phyloP scores from a whole-genome alignment of 2,888 invertebrate species.

The Stratiomys singularior region DNA sequence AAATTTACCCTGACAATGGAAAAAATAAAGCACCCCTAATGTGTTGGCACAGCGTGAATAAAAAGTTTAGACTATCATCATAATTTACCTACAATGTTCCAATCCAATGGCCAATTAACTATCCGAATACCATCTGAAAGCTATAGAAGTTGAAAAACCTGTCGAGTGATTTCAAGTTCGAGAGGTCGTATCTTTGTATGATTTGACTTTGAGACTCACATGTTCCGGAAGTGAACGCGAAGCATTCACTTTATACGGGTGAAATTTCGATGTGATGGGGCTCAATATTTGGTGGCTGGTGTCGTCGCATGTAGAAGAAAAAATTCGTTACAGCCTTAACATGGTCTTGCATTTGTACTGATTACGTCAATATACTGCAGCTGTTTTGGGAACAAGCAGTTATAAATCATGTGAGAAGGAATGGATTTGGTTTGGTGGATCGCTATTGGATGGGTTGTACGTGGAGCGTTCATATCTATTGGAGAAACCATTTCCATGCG shows the following conservation, averaged over 20 bases:
- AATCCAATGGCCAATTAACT: constrained; percentile 28
- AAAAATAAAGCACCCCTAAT: constrained; percentile 1
- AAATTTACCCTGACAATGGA: too few species aligned
- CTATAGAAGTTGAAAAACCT: constrained; percentile 27
- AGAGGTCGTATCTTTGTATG: constrained; percentile 18
- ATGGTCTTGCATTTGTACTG: neutral
- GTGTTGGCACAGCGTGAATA: constrained; percentile 1
- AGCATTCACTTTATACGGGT: constrained; percentile 13
- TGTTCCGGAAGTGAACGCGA: constrained; percentile 26
- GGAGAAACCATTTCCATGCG: too few species aligned
- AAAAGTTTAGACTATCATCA: neutral
- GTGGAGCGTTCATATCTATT: too few species aligned
- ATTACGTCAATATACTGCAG: constrained; percentile 14
- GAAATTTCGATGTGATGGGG: neutral
- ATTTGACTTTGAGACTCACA: constrained; percentile 13
- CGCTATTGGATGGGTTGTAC: too few species aligned
- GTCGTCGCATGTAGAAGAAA: neutral
- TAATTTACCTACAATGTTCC: constrained; percentile 20
- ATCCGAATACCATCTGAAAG: neutral
- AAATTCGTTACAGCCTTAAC: neutral
- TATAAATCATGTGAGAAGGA: neutral
- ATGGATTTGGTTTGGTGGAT: too few species aligned
- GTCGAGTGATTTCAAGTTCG: constrained; percentile 32
- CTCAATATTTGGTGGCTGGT: constrained; percentile 5
- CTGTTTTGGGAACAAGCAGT: neutral